Evolutionary conservation across 1,140 invertebrate genomes (phyloP), one percentile per base, ranked within the genome.

Genomic region (Linepithema humile): DNA sequence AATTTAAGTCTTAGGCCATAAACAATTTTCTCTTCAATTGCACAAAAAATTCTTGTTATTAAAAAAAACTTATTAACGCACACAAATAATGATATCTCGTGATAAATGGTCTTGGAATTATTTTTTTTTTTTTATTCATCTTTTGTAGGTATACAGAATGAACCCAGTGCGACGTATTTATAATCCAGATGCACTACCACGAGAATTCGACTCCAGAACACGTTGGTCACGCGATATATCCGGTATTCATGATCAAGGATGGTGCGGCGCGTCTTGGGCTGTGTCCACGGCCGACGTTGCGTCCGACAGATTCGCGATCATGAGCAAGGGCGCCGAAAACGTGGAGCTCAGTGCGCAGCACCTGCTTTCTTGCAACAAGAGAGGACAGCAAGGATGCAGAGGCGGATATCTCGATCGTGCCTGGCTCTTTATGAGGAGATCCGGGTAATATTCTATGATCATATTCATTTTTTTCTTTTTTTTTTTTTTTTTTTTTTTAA

Each of bases 261-360:
- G 98, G 97, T 98, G 98, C 91, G 98, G 96, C 0, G 96, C 98
- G 0, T 99, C 98, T 1, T 99, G 98, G 98, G 98, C 98, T 0
- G 96, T 99, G 48, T 97, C 97, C 0, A 98, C 98, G 0, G 96
- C 97, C 12, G 96, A 96, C 2, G 96, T 98, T n/a, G 97, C 96
- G 73, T 96, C 96, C 53, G 97, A 98, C 90, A 96, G 97, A 89
- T 97, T 96, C 86, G 96, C 96, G 4, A 97, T 99, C 67, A 96
- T 98, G 93, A 98, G 97, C 9, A 96, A 97, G 85, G 98, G 98
- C 1, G 93, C 93, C 9, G 96, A 98, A 89, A 93, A 94, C 1
- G 95, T 97, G 0, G 86, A 95, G 10, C 94, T 99, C 4, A 98
- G 98, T 70, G 95, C 97, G 0, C 98, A 99, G 91, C 96, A 98